These are phyloP conservation scores for Protomyctophum bolini DNA, from an alignment of 2,113 vertebrate species.

Conservation along the genomic window DNA sequence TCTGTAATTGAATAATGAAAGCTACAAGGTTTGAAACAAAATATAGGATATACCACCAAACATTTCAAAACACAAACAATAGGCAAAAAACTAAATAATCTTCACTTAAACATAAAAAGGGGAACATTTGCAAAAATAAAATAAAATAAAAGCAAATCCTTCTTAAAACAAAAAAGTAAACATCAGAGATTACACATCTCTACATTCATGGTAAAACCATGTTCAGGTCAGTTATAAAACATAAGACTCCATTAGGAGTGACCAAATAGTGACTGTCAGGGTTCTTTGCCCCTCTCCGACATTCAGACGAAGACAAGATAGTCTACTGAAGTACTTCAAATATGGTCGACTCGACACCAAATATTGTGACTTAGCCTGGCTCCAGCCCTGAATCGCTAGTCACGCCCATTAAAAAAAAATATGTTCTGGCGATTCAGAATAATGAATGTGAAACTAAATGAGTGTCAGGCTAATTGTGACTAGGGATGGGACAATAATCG, in stretches of 20 bases:
- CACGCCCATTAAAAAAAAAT: too few relatives aligned
- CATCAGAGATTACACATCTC: conserved; percentile 61
- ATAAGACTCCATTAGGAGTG: conserved; percentile 39
- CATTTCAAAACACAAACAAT: conserved; percentile 24
- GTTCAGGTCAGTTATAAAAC: conserved; percentile 40
- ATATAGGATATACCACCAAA: conserved; percentile 19
- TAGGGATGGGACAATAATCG: too few relatives aligned
- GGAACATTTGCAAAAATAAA: conserved; percentile 19
- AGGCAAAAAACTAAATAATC: conserved; percentile 33
- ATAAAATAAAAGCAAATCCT: not conserved
- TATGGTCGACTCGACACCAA: not conserved
- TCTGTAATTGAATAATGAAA: conserved; percentile 20
- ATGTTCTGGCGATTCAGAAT: too few relatives aligned
- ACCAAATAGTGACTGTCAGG: not conserved
- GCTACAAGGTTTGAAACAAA: too few relatives aligned
- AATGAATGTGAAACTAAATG: too few relatives aligned
- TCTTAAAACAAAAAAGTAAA: conserved; percentile 33
- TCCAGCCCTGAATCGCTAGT: too few relatives aligned
- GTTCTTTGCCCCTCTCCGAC: not conserved
- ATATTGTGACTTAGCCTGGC: conserved; percentile 6
- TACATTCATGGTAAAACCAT: conserved; percentile 57
- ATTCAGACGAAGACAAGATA: conserved; percentile 11
- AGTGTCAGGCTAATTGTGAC: too few relatives aligned
- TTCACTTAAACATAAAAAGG: conserved; percentile 24
- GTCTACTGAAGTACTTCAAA: not conserved